Percentiles rank a stretch among this genome's conserved stretches.
These are phyloP conservation scores for Periophthalmus magnuspinnatus DNA, from an alignment of 2,797 vertebrate genomes.

Conservation along the genomic window DNA sequence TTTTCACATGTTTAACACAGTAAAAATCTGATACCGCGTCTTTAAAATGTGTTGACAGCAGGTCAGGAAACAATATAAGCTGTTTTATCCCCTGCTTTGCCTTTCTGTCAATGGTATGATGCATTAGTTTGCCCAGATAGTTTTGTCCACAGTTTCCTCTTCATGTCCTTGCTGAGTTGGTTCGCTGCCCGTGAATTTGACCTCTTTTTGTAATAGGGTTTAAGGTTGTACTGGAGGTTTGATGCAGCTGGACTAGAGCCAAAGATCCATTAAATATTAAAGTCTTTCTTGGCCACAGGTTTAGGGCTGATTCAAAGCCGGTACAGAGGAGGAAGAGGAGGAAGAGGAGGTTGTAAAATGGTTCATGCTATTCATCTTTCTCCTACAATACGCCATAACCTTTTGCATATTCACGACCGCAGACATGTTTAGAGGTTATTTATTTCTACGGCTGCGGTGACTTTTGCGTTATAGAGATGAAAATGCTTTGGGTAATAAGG, in stretches of 20 bases:
- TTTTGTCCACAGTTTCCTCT: background rate
- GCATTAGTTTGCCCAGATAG: background rate
- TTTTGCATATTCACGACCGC: constrained; percentile 8
- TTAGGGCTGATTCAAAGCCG: constrained; percentile 7
- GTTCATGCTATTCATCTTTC: background rate
- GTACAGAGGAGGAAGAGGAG: background rate
- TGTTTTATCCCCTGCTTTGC: background rate
- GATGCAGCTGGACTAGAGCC: constrained; percentile 46
- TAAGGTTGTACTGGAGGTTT: constrained; percentile 22
- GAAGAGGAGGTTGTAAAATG: background rate
- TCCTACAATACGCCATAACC: background rate
- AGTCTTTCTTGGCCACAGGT: constrained; percentile 26
- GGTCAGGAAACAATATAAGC: background rate
- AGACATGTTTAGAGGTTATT: constrained; percentile 7
- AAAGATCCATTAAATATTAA: constrained; percentile 57
- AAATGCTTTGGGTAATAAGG: background rate
- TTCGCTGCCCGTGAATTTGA: constrained; percentile 30
- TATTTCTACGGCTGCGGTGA: constrained; percentile 3
- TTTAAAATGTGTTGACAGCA: background rate
- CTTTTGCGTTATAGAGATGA: background rate
- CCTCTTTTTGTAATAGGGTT: constrained; percentile 25
- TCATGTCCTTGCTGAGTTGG: constrained; percentile 46
- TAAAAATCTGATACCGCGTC: too few species aligned
- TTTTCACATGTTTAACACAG: too few species aligned
- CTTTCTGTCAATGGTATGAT: background rate